Evolutionary conservation across 2,888 invertebrate species (phyloP).

Genomic region (Thera obeliscata): DNA sequence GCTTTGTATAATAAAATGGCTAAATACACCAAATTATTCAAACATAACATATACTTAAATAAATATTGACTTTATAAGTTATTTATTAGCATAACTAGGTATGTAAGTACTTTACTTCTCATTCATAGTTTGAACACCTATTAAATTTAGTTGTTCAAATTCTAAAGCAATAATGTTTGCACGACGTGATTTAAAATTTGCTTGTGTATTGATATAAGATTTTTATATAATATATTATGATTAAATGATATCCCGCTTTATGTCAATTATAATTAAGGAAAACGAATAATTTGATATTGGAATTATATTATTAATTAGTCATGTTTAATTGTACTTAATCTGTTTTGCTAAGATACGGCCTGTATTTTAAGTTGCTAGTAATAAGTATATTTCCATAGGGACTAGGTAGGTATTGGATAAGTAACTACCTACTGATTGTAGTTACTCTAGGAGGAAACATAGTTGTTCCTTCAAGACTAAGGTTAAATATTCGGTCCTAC

Average conservation of each 20-base stretch:
- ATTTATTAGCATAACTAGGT: constrained; percentile 12
- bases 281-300: constrained; percentile 61
- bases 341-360: constrained; percentile 48
- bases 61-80: constrained; percentile 13
- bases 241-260: constrained; percentile 70
- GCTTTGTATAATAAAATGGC: constrained; percentile 78
- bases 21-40: constrained; percentile 52
- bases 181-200: too few relatives aligned
- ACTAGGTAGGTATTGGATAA: background rate
- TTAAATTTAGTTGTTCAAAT: background rate
- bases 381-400: background rate
- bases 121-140: background rate
- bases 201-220: constrained; percentile 14
- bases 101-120: background rate
- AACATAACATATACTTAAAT: constrained; percentile 24
- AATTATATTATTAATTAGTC: constrained; percentile 47
- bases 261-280: constrained; percentile 80
- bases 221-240: constrained; percentile 47
- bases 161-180: constrained; percentile 34
- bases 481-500: background rate
- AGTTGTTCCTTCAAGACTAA: background rate
- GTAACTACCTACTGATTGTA: background rate
- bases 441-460: background rate
- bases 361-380: constrained; percentile 45
- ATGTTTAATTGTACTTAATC: background rate